Evolutionary conservation across 2,113 vertebrate genomes (phyloP).

Genomic region (Eupsittula cactorum): DNA sequence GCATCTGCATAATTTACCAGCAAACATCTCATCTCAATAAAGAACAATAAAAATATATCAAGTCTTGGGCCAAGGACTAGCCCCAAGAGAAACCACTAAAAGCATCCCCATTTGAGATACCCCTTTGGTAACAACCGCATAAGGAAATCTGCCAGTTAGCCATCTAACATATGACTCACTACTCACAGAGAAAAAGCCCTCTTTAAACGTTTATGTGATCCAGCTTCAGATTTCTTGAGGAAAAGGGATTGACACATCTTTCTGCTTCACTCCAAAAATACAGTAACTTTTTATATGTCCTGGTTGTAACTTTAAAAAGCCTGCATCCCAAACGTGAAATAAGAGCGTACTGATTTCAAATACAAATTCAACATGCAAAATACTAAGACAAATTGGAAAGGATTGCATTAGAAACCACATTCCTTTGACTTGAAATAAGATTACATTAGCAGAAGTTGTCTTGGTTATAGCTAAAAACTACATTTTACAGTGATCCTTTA

Average conservation of each 20-base stretch:
- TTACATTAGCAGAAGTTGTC: conserved; percentile 8
- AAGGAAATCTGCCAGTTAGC: background rate
- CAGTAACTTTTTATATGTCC: background rate
- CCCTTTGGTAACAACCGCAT: background rate
- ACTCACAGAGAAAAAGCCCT: background rate
- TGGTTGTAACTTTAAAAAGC: background rate
- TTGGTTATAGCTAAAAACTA: background rate
- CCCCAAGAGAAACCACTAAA: background rate
- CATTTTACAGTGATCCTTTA: background rate
- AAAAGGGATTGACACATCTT: background rate
- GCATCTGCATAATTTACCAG: background rate
- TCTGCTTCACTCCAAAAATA: background rate
- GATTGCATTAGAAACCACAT: background rate
- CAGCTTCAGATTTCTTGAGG: background rate
- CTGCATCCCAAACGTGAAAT: background rate
- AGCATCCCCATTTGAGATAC: background rate
- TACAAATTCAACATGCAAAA: background rate
- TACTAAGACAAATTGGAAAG: background rate
- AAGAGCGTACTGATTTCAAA: background rate
- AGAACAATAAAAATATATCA: background rate
- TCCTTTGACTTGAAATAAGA: background rate
- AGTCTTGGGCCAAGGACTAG: background rate
- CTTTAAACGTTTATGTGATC: background rate
- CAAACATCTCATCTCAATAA: background rate
- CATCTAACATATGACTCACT: background rate